Percentiles rank a stretch among this genome's conserved stretches.
Evolutionary conservation across 2,888 invertebrate species (phyloP).

Genomic region (Drosophila affinis): DNA sequence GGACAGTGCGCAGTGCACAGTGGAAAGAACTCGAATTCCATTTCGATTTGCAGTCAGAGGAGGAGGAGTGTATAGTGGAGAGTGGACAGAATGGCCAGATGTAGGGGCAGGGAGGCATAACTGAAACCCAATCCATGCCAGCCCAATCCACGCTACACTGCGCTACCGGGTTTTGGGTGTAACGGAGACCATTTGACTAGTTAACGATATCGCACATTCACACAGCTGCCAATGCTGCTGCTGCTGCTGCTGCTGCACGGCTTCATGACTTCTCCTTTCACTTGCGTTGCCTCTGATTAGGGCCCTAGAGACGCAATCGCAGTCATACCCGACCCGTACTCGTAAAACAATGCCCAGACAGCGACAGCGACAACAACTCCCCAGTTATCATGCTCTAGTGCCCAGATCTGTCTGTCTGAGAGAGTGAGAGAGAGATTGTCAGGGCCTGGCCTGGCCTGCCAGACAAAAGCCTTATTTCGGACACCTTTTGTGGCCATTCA

Average conservation of each 20-base stretch:
- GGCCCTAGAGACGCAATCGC: constrained; percentile 44
- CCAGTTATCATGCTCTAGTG: constrained; percentile 63
- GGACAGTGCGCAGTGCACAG: constrained; percentile 42
- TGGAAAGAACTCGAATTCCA: background rate
- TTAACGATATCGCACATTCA: constrained; percentile 64
- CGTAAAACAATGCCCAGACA: constrained; percentile 38
- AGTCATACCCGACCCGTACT: constrained; percentile 52
- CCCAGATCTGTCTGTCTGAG: constrained; percentile 31
- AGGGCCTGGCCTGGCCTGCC: constrained; percentile 50
- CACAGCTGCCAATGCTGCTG: constrained; percentile 26
- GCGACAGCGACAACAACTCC: constrained; percentile 8
- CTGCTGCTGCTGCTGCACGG: constrained; percentile 52
- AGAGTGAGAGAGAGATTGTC: constrained; percentile 69
- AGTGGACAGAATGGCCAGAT: constrained; percentile 32
- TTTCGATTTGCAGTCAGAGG: background rate
- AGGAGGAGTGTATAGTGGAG: constrained; percentile 22
- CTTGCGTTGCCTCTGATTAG: constrained; percentile 70
- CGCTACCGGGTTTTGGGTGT: constrained; percentile 78
- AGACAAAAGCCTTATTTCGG: constrained; percentile 61
- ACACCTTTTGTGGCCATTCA: constrained; percentile 53
- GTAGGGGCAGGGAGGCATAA: constrained; percentile 24
- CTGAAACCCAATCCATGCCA: constrained; percentile 13
- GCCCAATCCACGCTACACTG: constrained; percentile 65
- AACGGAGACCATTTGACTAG: constrained; percentile 63
- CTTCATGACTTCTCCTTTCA: constrained; percentile 75